These are phyloP conservation scores for Petrocephalus sullivani DNA, from an alignment of 2,797 vertebrate genomes.

Conservation along the genomic window DNA sequence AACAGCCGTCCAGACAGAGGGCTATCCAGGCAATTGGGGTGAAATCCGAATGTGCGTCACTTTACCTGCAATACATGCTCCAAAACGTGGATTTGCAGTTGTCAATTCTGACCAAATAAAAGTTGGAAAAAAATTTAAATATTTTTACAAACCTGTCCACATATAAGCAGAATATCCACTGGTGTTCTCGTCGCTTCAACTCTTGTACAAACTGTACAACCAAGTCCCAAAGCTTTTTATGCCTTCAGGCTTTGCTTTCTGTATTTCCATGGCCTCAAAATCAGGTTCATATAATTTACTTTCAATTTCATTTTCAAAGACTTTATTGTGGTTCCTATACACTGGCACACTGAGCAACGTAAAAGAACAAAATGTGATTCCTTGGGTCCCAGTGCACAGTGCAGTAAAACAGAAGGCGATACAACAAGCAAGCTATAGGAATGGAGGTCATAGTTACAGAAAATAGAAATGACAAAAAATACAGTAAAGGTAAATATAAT, in stretches of 20 bases:
- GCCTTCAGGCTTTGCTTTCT: neutral
- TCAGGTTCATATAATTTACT: neutral
- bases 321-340: neutral
- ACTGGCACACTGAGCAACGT: neutral
- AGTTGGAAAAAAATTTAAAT: neutral
- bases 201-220: neutral
- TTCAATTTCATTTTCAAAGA: neutral
- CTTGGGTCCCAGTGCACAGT: neutral
- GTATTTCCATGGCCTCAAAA: neutral
- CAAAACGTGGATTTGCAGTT: neutral
- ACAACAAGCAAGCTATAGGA: neutral
- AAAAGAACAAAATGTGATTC: neutral
- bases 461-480: neutral
- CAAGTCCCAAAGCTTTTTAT: neutral
- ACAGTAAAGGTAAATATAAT: neutral
- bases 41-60: neutral
- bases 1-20: neutral
- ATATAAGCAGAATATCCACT: neutral
- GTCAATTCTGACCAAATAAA: neutral
- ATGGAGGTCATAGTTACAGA: neutral
- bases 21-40: neutral
- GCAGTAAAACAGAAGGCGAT: neutral
- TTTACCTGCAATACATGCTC: neutral
- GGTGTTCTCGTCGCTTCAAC: neutral
- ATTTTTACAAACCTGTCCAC: neutral